A percentile compares a stretch with the other conserved stretches of the same genome.
Conservation (phyloP, 2,888 invertebrate genomes). For the Drosophila ustulata region DNA sequence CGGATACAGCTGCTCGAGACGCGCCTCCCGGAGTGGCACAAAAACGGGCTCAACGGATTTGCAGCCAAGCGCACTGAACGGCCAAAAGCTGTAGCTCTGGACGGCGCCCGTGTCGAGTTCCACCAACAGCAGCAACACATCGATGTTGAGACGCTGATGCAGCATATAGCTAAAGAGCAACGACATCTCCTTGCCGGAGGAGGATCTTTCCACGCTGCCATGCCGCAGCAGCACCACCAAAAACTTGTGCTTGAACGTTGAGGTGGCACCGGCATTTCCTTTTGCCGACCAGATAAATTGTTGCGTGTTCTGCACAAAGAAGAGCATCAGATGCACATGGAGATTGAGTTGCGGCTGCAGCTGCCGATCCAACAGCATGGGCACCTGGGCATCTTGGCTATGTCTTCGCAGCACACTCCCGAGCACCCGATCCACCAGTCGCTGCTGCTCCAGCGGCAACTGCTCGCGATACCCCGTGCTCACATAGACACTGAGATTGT, state of each 20-base stretch:
- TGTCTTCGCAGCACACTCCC: background rate
- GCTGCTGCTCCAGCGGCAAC: background rate
- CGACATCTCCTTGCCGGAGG: slow-evolving; percentile 29
- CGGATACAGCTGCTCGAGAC: slow-evolving; percentile 44
- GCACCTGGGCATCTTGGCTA: slow-evolving; percentile 14
- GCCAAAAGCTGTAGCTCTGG: slow-evolving; percentile 41
- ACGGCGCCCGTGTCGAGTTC: background rate
- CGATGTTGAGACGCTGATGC: slow-evolving; percentile 47
- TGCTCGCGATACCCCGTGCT: slow-evolving; percentile 29
- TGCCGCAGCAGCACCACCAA: slow-evolving; percentile 42
- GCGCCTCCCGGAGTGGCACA: background rate
- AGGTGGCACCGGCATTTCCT: background rate
- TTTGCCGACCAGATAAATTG: slow-evolving; percentile 15
- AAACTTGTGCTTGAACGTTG: slow-evolving; percentile 22
- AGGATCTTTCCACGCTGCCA: no score
- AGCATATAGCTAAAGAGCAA: slow-evolving; percentile 54
- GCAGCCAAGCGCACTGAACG: slow-evolving; percentile 44
- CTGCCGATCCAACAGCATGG: slow-evolving; percentile 32
- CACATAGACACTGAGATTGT: slow-evolving; percentile 41
- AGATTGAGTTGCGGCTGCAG: background rate
- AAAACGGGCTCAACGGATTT: slow-evolving; percentile 30
- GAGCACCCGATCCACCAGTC: slow-evolving; percentile 26
- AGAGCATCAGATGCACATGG: slow-evolving; percentile 28
- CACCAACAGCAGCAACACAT: slow-evolving; percentile 47
- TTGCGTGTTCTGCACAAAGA: slow-evolving; percentile 43